Evolutionary conservation across 2,113 vertebrate genomes (phyloP).

Genomic region (Cichladusa arquata): DNA sequence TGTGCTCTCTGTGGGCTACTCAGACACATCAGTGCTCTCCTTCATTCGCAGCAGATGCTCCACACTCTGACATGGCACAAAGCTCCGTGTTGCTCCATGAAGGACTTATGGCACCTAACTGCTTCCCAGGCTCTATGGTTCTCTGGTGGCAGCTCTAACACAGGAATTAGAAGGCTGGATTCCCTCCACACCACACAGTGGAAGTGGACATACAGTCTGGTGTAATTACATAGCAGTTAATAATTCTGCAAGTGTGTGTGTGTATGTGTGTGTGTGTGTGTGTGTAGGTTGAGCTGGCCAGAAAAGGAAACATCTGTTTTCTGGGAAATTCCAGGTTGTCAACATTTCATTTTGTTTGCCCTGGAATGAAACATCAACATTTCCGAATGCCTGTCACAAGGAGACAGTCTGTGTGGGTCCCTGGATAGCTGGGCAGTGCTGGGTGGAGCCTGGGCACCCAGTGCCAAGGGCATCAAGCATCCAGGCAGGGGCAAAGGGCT

Average conservation of each 20-base stretch:
- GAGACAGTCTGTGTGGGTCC: not conserved
- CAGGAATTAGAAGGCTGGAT: not conserved
- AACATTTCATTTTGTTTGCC: slow-evolving; percentile 33
- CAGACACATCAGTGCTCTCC: not conserved
- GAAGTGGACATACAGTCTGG: not conserved
- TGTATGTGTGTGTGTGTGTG: not conserved
- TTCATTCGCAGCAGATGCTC: not conserved
- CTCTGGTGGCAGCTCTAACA: not conserved
- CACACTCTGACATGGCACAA: not conserved
- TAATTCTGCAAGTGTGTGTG: not conserved
- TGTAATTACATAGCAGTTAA: slow-evolving; percentile 20
- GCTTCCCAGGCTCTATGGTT: not conserved
- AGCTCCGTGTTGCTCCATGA: not conserved
- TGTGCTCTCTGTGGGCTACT: not conserved
- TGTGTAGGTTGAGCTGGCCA: not conserved
- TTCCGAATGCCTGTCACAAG: not conserved
- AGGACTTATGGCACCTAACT: not conserved
- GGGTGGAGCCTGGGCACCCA: accelerated
- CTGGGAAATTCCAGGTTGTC: slow-evolving; percentile 59
- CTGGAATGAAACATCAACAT: slow-evolving; percentile 1
- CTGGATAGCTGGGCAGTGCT: not conserved
- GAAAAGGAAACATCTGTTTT: slow-evolving; percentile 52
- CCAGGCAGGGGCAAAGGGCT: not conserved
- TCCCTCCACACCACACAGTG: not conserved
- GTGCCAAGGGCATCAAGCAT: not conserved